Conservation (phyloP, 2,113 vertebrate genomes). For the Campylorhamphus procurvoides region DNA sequence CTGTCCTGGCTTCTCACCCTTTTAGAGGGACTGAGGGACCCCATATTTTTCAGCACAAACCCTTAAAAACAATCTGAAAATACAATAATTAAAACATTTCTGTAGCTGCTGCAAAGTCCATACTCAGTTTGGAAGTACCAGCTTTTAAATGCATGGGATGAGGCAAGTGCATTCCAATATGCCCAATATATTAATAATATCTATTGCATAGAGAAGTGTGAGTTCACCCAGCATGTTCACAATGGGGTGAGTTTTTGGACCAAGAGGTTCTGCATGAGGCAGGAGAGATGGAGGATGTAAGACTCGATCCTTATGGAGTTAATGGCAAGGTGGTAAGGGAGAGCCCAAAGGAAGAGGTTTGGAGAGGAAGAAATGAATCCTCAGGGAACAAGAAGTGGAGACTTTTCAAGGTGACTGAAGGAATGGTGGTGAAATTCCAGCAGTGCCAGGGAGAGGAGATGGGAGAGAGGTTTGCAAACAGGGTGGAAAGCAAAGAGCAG, state of each 20-base stretch:
- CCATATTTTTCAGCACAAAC: not conserved
- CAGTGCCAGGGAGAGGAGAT: not conserved
- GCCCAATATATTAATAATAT: too few species aligned
- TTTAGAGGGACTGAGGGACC: not conserved
- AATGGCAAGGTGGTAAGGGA: not conserved
- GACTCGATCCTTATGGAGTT: not conserved
- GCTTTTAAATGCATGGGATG: not conserved
- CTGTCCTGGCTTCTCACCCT: not conserved
- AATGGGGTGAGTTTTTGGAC: not conserved
- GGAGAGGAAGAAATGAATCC: not conserved
- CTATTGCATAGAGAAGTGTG: not conserved
- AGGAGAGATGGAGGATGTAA: not conserved
- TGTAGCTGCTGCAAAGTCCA: not conserved
- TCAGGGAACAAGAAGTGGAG: not conserved
- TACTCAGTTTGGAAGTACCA: not conserved
- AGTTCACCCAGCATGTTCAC: not conserved
- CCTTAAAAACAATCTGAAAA: not conserved
- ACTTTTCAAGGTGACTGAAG: not conserved
- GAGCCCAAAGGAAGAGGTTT: not conserved
- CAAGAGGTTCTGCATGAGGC: rapidly evolving
- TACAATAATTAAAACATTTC: not conserved
- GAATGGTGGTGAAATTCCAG: not conserved
- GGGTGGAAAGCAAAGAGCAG: not conserved
- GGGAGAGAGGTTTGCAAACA: not conserved
- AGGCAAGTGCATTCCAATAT: not conserved